Evolutionary conservation across 2,797 vertebrate species (phyloP).

Genomic region (Betta splendens): DNA sequence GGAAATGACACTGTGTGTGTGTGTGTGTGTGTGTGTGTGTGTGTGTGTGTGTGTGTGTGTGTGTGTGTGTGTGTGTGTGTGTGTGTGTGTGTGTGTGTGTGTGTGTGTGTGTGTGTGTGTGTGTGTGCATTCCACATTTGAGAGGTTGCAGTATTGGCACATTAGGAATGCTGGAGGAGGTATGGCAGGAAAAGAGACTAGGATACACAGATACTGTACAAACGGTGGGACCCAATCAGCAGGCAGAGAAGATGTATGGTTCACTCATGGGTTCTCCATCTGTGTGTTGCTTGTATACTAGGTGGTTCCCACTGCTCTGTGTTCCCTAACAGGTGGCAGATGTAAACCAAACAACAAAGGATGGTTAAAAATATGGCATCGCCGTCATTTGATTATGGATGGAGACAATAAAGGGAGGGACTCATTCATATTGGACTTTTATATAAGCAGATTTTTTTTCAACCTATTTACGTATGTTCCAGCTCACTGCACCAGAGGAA

Average conservation of each 20-base stretch:
- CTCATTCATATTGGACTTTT: not conserved
- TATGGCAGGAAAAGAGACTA: slow-evolving; percentile 36
- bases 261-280: not conserved
- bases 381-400: slow-evolving; percentile 2
- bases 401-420: not conserved
- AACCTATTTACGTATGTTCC: not conserved
- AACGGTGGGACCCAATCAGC: slow-evolving; percentile 24
- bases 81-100: rapidly evolving
- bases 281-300: slow-evolving; percentile 16
- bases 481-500: not conserved
- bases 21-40: not conserved
- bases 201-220: slow-evolving; percentile 17
- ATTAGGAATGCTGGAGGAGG: slow-evolving; percentile 31
- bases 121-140: slow-evolving; percentile 1
- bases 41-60: not conserved
- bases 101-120: not conserved
- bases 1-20: not conserved
- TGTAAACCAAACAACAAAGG: slow-evolving; percentile 17
- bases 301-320: slow-evolving; percentile 30
- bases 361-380: not conserved
- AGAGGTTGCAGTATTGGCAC: slow-evolving; percentile 3
- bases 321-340: slow-evolving; percentile 45
- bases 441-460: not conserved
- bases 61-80: not conserved
- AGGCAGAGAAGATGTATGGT: slow-evolving; percentile 23